These are phyloP conservation scores for Anadara kagoshimensis DNA, from an alignment of 1,140 invertebrate species.

Conservation along the genomic window DNA sequence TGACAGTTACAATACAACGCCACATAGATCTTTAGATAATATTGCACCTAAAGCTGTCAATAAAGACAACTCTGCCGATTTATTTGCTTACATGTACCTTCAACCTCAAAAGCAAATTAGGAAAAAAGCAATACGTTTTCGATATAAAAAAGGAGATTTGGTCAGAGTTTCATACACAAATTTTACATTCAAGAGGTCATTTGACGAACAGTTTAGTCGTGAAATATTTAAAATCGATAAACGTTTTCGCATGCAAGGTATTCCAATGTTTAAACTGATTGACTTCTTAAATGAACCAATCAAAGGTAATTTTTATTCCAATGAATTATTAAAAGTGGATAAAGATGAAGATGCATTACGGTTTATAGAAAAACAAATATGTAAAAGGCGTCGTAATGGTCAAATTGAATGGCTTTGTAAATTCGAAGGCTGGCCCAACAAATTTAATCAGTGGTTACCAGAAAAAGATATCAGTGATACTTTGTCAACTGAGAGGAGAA, in stretches of 20 bases:
- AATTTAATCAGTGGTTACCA: constrained; percentile 28
- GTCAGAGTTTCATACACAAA: constrained; percentile 29
- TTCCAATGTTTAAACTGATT: constrained; percentile 4
- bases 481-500: background rate
- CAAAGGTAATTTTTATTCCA: constrained; percentile 15
- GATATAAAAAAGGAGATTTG: constrained; percentile 17
- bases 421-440: constrained; percentile 28
- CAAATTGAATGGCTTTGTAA: constrained; percentile 22
- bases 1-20: constrained; percentile 27
- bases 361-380: constrained; percentile 14
- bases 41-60: constrained; percentile 25
- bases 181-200: constrained; percentile 11
- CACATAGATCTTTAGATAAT: constrained; percentile 19
- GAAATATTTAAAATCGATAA: constrained; percentile 16
- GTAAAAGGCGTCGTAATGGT: constrained; percentile 3
- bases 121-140: background rate
- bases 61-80: constrained; percentile 20
- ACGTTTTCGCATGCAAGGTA: background rate
- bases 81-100: constrained; percentile 20
- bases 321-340: constrained; percentile 2
- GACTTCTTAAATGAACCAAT: constrained; percentile 1
- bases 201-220: constrained; percentile 18
- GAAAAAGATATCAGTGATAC: constrained; percentile 22
- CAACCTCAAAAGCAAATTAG: background rate
- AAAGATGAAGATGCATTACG: constrained; percentile 14